Evolutionary conservation across 1,140 invertebrate species (phyloP).

Genomic region (Hydropsyche tenuis): DNA sequence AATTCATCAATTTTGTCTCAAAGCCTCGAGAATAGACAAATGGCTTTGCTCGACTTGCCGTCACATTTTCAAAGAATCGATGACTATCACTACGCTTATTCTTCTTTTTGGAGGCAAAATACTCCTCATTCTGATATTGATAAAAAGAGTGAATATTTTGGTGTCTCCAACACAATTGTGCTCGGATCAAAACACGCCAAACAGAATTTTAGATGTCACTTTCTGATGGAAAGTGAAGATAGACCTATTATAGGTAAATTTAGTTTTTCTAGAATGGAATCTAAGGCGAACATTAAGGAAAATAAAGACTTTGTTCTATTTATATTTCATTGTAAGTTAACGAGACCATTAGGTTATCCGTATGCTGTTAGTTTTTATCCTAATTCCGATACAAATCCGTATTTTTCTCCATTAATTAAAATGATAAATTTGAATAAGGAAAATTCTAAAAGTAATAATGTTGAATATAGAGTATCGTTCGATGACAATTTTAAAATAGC

Average conservation of each 20-base stretch:
- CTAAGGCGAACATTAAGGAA: conserved; percentile 45
- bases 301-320: conserved; percentile 55
- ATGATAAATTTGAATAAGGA: conserved; percentile 53
- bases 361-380: conserved; percentile 63
- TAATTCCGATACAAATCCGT: conserved; percentile 60
- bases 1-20: conserved; percentile 60
- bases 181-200: conserved; percentile 56
- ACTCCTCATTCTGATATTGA: conserved; percentile 55
- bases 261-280: conserved; percentile 53
- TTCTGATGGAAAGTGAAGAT: conserved; percentile 63
- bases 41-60: conserved; percentile 58
- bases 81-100: conserved; percentile 64
- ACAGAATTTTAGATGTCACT: conserved; percentile 62
- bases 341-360: conserved; percentile 58
- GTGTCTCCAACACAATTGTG: conserved; percentile 60
- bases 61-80: conserved; percentile 62
- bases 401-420: conserved; percentile 62
- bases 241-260: conserved; percentile 63
- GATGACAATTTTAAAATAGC: conserved; percentile 61
- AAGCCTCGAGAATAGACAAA: conserved; percentile 57
- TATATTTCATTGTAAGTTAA: conserved; percentile 61
- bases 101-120: conserved; percentile 63
- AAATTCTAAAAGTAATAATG: conserved; percentile 5
- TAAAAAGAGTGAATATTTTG: conserved; percentile 43
- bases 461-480: conserved; percentile 53